phyloP scores from a whole-genome alignment of 2,113 vertebrate species.

The Orientallactaga bullata region DNA sequence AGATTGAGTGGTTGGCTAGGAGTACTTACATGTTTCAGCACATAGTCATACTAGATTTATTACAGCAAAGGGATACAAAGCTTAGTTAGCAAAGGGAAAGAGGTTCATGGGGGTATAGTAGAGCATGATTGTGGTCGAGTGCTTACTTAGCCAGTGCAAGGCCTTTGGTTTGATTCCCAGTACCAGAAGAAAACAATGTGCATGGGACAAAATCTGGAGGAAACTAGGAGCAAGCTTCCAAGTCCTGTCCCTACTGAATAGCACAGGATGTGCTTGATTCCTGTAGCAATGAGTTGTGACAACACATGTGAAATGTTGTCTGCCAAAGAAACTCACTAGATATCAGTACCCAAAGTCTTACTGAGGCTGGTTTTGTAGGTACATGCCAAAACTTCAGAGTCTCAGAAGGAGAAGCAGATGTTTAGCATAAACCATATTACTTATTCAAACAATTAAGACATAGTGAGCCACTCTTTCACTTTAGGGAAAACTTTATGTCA shows the following conservation, averaged over 20 bases:
- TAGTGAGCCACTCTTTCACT: neutral
- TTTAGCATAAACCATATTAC: conserved; percentile 10
- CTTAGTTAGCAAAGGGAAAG: conserved; percentile 20
- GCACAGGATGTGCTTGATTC: neutral
- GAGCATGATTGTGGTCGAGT: neutral
- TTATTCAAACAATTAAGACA: conserved; percentile 30
- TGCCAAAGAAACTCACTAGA: neutral
- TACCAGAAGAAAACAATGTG: too few species aligned
- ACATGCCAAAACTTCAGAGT: conserved; percentile 31
- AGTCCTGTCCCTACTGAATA: neutral
- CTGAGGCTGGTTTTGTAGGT: neutral
- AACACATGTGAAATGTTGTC: conserved; percentile 1
- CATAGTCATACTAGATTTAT: conserved; percentile 6
- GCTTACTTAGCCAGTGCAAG: too few species aligned
- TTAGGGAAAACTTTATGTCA: conserved; percentile 18
- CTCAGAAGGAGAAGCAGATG: conserved; percentile 9
- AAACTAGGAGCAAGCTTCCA: neutral
- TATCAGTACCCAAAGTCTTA: neutral
- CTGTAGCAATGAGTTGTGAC: neutral
- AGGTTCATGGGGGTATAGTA: too few species aligned
- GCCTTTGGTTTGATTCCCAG: too few species aligned
- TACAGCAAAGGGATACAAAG: conserved; percentile 12
- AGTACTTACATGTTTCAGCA: neutral
- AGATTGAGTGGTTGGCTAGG: neutral
- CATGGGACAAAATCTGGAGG: neutral